Evolutionary conservation across 2,113 vertebrate genomes (phyloP).

Genomic region (Struthidea cinerea): DNA sequence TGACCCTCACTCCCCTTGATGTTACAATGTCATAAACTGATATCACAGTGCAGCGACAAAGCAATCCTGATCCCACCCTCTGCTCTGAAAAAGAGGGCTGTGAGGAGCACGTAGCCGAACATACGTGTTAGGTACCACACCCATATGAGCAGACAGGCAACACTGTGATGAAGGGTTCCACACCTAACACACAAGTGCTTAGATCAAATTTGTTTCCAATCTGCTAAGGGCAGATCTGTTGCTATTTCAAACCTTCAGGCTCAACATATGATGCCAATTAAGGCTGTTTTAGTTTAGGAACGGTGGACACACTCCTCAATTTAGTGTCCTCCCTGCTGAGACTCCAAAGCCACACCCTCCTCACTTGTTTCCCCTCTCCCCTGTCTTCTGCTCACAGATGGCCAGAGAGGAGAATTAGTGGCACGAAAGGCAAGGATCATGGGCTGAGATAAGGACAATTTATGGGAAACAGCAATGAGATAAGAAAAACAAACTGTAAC

Average conservation of each 20-base stretch:
- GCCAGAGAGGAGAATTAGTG: neutral
- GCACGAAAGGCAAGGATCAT: neutral
- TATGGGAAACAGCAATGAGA: neutral
- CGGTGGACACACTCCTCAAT: neutral
- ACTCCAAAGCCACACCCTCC: neutral
- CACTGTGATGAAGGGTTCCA: neutral
- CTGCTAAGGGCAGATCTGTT: fast-evolving
- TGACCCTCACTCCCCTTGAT: neutral
- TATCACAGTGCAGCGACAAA: neutral
- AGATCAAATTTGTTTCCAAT: neutral
- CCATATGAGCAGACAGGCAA: neutral
- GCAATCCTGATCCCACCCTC: neutral
- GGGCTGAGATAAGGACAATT: neutral
- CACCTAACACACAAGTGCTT: too few relatives aligned
- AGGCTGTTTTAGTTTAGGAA: neutral
- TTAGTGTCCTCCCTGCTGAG: neutral
- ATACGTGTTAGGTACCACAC: neutral
- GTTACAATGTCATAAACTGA: neutral
- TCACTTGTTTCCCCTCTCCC: neutral
- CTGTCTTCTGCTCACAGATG: too few relatives aligned
- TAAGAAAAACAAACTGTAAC: neutral
- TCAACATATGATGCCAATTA: too few relatives aligned
- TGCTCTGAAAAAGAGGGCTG: neutral
- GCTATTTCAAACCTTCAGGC: neutral
- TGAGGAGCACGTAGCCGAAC: too few relatives aligned